Base-by-base conservation (phyloP, 37 sponge, comb jelly and placozoan species). In the Ephydatia muelleri region DNA sequence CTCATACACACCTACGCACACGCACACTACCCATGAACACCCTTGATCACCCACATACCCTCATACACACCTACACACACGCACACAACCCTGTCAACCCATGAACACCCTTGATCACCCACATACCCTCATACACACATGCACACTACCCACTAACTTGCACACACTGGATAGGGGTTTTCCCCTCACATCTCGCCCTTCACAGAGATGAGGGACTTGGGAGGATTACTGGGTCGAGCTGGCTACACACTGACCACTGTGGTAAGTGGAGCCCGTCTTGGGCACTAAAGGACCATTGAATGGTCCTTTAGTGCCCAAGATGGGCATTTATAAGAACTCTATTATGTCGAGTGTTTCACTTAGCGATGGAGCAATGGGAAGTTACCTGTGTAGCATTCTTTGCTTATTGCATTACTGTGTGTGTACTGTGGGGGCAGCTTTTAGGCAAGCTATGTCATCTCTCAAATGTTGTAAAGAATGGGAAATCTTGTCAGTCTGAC, bases 141-240 rank as follows among this genome's bases (percentile, higher is more conserved):
- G 8, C 47, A 43, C 8, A 43, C 47, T 11, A 11, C 47, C 4
- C 8, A 43, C 47, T 11, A 11, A 43, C 57, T 16, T 57, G 19
- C 57, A 57, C 19, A 57, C 57, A 13, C 16, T 82, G 26, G 65
- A 37, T 39, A 91, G 82, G 99, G 99, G 0, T 86, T 98, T 47
- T 68, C 95, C 67, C 91, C 96, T 0, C 96, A 91, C 79, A 77
- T 98, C 22, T 96, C 97, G 19, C 99, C 99, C 3, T 98, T 98
- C 57, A 83, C 81, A 23, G 69, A 84, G 49, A 21, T 92, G 49
- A 32, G 73, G 68, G 99, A 98, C 69, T 35, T 96, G 67, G 99
- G 95, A 65, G 68, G 79, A 21, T 78, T 98, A 12, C 87, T 98
- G 16, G 78, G 73, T 13, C 76, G 75, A 65, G 91, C 91, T 73